Base-by-base conservation (phyloP, 2,888 invertebrate species). In the Morpho achilles region DNA sequence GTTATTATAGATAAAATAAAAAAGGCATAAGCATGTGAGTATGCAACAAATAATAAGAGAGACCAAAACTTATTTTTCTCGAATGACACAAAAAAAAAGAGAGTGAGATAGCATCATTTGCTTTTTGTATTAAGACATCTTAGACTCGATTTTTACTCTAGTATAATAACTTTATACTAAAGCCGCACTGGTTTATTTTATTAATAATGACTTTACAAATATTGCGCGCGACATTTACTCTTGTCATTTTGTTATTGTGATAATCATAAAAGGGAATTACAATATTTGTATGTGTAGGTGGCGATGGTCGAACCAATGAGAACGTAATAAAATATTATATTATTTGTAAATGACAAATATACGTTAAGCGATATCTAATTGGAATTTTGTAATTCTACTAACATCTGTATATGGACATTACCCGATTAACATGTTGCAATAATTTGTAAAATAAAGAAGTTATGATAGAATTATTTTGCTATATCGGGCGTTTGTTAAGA, bases 271-370 rank as follows among this genome's bases (percentile, higher is more conserved):
- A 64, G 64, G 60, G 61, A 61, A 55, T 56, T 56, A 55, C 51
- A 59, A 64, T 63, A 64, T 65, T 65, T 63, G 59, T 23, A 59
- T 54, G 58, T 60, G 62, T 64, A 48, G 62, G 67, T 61, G 63
- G 59, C 57, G 52, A 53, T 58, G 53, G 52, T 47, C 47, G 42
- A 16, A 43, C 58, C 40, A 53, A 54, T 50, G 46, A 45, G 52
- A 58, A 64, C 40, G 40, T 46, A 3, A 44, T 52, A 5, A 62
- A 61, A 59, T 59, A 57, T 53, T 59, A 53, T 60, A 22, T 44
- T 61, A 50, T 61, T 56, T 56, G 59, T 48, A 22, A 50, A 56
- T 9, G 40, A 50, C 44, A 52, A 56, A 61, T 49, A 39, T 49
- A 39, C 48, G 48, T 57, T 53, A 44, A 44, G 44, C 9, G 8